Conservation (phyloP, 1,140 invertebrate species). For the Mylabris phalerata region DNA sequence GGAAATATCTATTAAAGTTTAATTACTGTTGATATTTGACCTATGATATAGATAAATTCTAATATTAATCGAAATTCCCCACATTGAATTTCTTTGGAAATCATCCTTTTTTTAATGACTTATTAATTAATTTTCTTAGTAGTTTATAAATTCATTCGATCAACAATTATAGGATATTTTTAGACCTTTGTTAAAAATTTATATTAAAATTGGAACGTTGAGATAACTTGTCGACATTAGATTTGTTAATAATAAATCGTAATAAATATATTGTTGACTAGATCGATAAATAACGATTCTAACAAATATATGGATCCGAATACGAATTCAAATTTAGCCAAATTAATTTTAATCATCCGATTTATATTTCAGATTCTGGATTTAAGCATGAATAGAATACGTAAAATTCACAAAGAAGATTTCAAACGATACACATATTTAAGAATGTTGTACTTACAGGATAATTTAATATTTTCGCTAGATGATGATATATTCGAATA, state of each 20-base stretch:
- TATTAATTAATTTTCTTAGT: too few relatives aligned
- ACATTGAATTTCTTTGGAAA: neutral
- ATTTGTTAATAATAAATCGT: neutral
- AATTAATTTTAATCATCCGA: neutral
- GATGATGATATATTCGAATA: constrained; percentile 47
- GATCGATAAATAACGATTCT: too few relatives aligned
- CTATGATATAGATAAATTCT: neutral
- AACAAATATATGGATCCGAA: too few relatives aligned
- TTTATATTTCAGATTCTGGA: constrained; percentile 51
- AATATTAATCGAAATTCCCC: neutral
- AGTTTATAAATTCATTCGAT: too few relatives aligned
- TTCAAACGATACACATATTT: constrained; percentile 49
- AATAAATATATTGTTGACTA: neutral
- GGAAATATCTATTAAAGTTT: too few relatives aligned
- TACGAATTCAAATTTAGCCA: too few relatives aligned
- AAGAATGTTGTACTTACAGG: constrained; percentile 52
- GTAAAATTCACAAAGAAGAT: constrained; percentile 48
- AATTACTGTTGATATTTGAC: neutral
- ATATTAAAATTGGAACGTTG: neutral
- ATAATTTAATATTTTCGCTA: constrained; percentile 54
- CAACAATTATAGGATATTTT: too few relatives aligned
- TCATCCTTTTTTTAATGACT: neutral
- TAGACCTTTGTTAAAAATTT: neutral
- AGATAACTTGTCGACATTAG: neutral
- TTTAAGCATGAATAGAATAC: constrained; percentile 54